phyloP scores from a whole-genome alignment of 2,888 invertebrate genomes.

The Cheilosia variabilis region DNA sequence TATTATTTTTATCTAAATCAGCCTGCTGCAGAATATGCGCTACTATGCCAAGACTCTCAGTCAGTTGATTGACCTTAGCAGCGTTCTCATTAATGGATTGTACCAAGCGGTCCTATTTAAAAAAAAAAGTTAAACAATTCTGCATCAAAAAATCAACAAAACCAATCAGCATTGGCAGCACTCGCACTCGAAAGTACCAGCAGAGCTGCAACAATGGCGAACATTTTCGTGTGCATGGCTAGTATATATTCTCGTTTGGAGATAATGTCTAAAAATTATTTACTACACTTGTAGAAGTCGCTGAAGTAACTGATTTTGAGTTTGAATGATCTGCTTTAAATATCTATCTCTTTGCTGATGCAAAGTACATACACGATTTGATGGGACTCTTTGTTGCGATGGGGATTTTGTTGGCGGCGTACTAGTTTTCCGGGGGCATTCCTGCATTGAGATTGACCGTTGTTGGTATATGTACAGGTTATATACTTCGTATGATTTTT shows the following conservation, averaged over 20 bases:
- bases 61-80: slow-evolving; percentile 64
- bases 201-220: slow-evolving; percentile 60
- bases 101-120: slow-evolving; percentile 60
- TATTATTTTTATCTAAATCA: neutral
- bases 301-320: neutral
- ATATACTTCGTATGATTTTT: too few species aligned
- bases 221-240: slow-evolving; percentile 13
- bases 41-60: slow-evolving; percentile 49
- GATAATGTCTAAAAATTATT: too few species aligned
- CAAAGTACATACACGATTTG: neutral
- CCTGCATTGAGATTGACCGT: neutral
- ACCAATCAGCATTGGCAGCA: slow-evolving; percentile 75
- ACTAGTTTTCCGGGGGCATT: neutral
- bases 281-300: neutral
- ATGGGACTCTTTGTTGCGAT: neutral
- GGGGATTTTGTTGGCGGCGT: neutral
- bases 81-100: slow-evolving; percentile 73
- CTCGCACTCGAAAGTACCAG: slow-evolving; percentile 67
- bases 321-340: neutral
- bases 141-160: slow-evolving; percentile 10
- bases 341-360: neutral
- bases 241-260: neutral
- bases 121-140: slow-evolving; percentile 12
- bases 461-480: neutral
- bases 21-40: neutral